Evolutionary conservation across 1,140 invertebrate species (phyloP), one percentile per base, ranked within the genome.

Genomic region (Pectinophora gossypiella): DNA sequence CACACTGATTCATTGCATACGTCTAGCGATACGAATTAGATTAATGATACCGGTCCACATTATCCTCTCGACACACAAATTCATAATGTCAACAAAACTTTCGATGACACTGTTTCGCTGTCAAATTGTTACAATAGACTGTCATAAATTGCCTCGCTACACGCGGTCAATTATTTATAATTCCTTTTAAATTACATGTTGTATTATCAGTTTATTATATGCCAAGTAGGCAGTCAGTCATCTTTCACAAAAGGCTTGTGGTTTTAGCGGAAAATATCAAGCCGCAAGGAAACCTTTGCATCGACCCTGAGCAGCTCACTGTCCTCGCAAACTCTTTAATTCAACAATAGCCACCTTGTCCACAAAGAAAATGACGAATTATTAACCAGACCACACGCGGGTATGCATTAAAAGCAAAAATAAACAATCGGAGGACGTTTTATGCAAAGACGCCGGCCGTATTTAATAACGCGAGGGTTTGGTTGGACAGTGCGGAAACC

Each of bases 1-100:
- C 83, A 82, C 65, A 81, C 76, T 72, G 71, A 82, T 82, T 74
- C 75, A 82, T 81, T 77, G 75, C 66, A 68, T 68, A 76, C 69
- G 74, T 79, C 73, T 84, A 70, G 64, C 64, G 56, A 67, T 72
- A 68, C 67, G 72, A 85, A 82, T 78, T 76, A 75, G 77, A 84
- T 79, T 82, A 82, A 84, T 85, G 67, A 53, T 56, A 58, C 53
- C 46, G 49, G 48, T 68, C 59, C 51, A 49, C 54, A 68, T 58
- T 55, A 50, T 53, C 58, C 54, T 45, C 13, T 23, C 22, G 48
- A 45, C 49, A 58, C 69, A 62, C 62, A 65, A 70, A 57, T 55
- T 51, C 50, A 46, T 57, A 51, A 49, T 58, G 54, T 48, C 49
- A 56, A 60, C 52, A 60, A 56, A 57, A 54, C 61, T 71, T 60